Percentiles rank a stretch among this genome's conserved stretches.
Evolutionary conservation across 2,888 invertebrate genomes (phyloP).

Genomic region (Leptinotarsa tumamoca): DNA sequence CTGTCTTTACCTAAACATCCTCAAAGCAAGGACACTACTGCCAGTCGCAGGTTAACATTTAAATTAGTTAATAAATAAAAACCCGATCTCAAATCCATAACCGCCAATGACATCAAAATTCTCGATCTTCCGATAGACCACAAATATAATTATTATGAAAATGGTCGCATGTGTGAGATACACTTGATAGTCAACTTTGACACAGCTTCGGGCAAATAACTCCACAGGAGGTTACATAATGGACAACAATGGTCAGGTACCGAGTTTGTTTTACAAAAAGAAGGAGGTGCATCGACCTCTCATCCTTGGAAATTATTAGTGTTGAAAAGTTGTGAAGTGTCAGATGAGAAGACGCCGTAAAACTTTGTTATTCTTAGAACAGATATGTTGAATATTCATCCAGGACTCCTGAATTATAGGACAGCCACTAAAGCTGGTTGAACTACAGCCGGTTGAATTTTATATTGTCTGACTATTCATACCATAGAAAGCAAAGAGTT

Average conservation of each 20-base stretch:
- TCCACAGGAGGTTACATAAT: not conserved
- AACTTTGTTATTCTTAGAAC: too few relatives aligned
- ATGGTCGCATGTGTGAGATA: conserved; percentile 23
- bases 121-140: conserved; percentile 25
- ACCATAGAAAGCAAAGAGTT: too few relatives aligned
- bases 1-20: conserved; percentile 58
- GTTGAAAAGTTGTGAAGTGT: not conserved
- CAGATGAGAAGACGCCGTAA: not conserved
- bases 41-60: conserved; percentile 50
- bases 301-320: not conserved
- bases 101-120: conserved; percentile 20
- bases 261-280: not conserved
- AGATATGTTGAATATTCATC: too few relatives aligned
- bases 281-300: conserved; percentile 1
- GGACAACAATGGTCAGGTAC: not conserved
- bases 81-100: conserved; percentile 29
- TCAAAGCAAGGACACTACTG: conserved; percentile 61
- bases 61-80: conserved; percentile 29
- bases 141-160: conserved; percentile 23
- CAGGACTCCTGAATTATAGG: too few relatives aligned
- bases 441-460: too few relatives aligned
- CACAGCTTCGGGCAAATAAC: conserved; percentile 22
- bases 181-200: conserved; percentile 22
- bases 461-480: too few relatives aligned
- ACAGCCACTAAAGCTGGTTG: too few relatives aligned